Percentiles rank a stretch among this genome's conserved stretches.
These are phyloP conservation scores for Lepus oiostolus DNA, from an alignment of 2,797 vertebrate species.

Conservation along the genomic window DNA sequence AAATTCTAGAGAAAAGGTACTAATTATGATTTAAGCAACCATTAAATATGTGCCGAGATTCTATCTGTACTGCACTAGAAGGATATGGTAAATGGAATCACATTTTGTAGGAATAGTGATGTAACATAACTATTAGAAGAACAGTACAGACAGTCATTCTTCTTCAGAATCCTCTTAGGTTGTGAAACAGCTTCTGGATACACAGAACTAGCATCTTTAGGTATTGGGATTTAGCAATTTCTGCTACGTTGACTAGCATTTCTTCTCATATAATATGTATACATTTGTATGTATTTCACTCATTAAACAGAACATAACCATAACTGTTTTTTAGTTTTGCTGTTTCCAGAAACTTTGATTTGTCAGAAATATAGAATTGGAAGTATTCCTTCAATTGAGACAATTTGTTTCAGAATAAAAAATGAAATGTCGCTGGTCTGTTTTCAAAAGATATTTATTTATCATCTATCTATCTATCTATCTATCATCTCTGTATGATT, in stretches of 20 bases:
- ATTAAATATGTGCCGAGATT: not conserved
- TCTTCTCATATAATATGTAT: not conserved
- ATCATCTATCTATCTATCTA: not conserved
- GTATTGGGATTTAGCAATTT: not conserved
- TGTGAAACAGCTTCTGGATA: not conserved
- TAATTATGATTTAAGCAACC: not conserved
- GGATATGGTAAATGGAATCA: not conserved
- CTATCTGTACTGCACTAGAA: not conserved
- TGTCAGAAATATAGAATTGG: not conserved
- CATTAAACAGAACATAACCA: not conserved
- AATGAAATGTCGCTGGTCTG: not conserved
- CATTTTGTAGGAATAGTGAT: not conserved
- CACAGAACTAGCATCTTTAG: not conserved
- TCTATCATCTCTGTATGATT: not conserved
- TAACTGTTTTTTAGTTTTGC: not conserved
- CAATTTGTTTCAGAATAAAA: not conserved
- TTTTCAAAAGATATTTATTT: not conserved
- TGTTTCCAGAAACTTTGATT: not conserved
- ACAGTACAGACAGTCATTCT: not conserved
- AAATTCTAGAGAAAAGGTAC: not conserved
- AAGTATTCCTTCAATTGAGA: not conserved
- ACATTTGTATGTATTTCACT: not conserved
- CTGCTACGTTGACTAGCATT: not conserved
- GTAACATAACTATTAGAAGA: not conserved
- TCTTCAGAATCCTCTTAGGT: not conserved